phyloP scores from a whole-genome alignment of 2,113 vertebrate genomes.

The Paracanthobrama guichenoti region DNA sequence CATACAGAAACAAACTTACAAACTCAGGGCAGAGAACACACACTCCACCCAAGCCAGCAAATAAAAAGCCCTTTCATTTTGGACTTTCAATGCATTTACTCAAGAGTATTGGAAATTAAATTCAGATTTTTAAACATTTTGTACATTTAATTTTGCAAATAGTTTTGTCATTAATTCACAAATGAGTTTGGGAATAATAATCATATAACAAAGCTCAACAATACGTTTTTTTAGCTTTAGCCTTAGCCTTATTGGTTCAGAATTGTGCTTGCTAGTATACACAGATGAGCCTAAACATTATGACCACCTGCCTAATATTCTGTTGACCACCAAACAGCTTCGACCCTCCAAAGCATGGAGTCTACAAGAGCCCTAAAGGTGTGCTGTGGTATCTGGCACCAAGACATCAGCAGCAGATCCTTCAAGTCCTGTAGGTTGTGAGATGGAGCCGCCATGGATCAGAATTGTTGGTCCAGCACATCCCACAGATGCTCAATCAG shows the following conservation, averaged over 20 bases:
- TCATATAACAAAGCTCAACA: background rate
- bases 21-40: slow-evolving; percentile 7
- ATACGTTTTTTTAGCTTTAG: background rate
- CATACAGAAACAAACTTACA: slow-evolving; percentile 30
- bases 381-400: no score
- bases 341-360: no score
- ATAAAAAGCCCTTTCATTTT: slow-evolving; percentile 73
- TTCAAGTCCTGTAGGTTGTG: no score
- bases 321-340: no score
- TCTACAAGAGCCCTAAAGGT: no score
- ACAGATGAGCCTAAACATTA: no score
- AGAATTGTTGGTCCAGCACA: no score
- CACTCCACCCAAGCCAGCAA: slow-evolving; percentile 31
- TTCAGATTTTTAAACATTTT: background rate
- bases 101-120: background rate
- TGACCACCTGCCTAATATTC: no score
- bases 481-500: no score
- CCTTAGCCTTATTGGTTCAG: background rate
- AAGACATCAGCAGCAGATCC: no score
- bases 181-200: background rate
- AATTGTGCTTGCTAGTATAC: no score
- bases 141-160: background rate
- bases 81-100: slow-evolving; percentile 25
- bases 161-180: background rate
- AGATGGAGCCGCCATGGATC: no score